Conservation (phyloP, 1,140 invertebrate species). For the Drosophila hydei region DNA sequence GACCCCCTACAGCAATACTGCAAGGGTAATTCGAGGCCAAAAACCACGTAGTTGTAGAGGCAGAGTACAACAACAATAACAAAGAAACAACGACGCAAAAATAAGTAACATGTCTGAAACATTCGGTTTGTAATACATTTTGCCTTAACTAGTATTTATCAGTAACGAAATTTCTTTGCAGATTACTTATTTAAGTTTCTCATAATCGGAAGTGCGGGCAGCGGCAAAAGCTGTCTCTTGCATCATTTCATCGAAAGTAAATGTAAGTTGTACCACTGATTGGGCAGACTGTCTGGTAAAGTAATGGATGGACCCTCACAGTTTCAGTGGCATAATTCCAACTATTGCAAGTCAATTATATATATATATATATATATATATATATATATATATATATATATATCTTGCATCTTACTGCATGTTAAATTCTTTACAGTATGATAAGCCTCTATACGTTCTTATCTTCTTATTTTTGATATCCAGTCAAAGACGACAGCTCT, state of each 20-base stretch:
- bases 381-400: neutral
- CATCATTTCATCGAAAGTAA: slow-evolving; percentile 96
- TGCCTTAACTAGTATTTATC: slow-evolving; percentile 17
- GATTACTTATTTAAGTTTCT: slow-evolving; percentile 94
- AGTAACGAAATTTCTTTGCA: slow-evolving; percentile 61
- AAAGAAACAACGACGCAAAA: slow-evolving; percentile 53
- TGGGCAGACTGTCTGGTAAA: neutral
- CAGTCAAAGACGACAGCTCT: slow-evolving; percentile 91
- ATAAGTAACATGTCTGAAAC: slow-evolving; percentile 80
- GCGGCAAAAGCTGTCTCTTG: slow-evolving; percentile 94
- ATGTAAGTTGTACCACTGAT: slow-evolving; percentile 87
- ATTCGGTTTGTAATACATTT: slow-evolving; percentile 69
- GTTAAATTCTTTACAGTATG: no score
- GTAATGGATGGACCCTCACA: no score
- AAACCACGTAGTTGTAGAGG: neutral
- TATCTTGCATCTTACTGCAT: no score
- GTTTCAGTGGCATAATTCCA: neutral
- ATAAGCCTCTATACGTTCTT: neutral
- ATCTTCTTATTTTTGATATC: neutral
- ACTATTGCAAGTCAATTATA: neutral
- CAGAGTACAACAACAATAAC: neutral
- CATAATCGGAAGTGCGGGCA: slow-evolving; percentile 92
- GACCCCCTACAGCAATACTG: neutral
- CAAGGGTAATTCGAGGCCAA: neutral
- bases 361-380: neutral